These are phyloP conservation scores for Melanotaenia boesemani DNA, from an alignment of 2,797 vertebrate genomes.

Conservation along the genomic window DNA sequence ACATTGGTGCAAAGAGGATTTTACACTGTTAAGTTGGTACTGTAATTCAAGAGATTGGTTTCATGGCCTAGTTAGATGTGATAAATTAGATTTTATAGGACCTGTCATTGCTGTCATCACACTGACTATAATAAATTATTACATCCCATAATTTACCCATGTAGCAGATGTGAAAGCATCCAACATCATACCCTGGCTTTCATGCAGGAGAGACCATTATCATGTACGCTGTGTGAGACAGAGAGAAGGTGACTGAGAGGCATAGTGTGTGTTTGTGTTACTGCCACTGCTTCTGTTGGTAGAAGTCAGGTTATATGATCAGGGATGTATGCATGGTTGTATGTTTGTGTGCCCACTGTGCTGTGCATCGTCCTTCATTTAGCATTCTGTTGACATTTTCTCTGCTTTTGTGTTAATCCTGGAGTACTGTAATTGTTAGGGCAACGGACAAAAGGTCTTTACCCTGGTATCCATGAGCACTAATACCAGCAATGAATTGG, in stretches of 20 bases:
- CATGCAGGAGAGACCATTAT: conserved; percentile 33
- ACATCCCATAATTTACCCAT: conserved; percentile 35
- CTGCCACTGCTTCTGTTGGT: conserved; percentile 31
- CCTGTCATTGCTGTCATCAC: conserved; percentile 17
- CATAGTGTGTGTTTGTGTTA: conserved; percentile 22
- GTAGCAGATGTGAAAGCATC: conserved; percentile 15
- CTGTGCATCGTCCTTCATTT: conserved; percentile 17
- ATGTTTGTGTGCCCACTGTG: neutral
- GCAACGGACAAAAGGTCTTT: conserved; percentile 40
- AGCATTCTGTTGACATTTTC: conserved; percentile 45
- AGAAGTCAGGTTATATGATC: conserved; percentile 18
- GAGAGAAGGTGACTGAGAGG: conserved; percentile 38
- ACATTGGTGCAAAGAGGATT: conserved; percentile 2
- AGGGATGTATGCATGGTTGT: neutral
- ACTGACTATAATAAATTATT: conserved; percentile 42
- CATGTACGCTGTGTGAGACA: conserved; percentile 25
- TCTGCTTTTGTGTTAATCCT: conserved; percentile 58
- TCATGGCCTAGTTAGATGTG: conserved; percentile 6
- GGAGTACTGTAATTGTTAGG: conserved; percentile 49
- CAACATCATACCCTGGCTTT: conserved; percentile 17
- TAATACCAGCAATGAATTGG: conserved; percentile 64
- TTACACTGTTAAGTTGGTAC: neutral
- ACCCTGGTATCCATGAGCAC: conserved; percentile 44
- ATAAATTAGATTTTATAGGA: conserved; percentile 21
- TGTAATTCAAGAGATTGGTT: neutral